Evolutionary conservation across 2,888 invertebrate species (phyloP).

Genomic region (Drosophila kambysellisi): DNA sequence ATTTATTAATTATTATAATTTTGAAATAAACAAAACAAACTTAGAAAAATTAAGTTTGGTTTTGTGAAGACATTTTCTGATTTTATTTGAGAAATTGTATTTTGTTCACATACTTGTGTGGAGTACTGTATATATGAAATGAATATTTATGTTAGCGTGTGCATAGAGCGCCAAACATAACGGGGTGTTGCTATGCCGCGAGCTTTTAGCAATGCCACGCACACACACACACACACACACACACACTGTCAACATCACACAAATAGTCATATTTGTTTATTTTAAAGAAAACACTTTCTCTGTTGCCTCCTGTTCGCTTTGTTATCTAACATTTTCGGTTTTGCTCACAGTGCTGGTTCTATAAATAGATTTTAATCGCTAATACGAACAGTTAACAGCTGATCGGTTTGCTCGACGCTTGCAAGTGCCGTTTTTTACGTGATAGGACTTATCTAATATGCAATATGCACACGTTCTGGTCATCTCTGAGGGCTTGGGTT

Average conservation of each 20-base stretch:
- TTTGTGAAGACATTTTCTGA: background rate
- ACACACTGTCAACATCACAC: background rate
- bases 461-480: slow-evolving; percentile 56
- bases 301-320: slow-evolving; percentile 8
- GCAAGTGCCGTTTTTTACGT: too few species aligned
- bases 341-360: slow-evolving; percentile 17
- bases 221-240: background rate
- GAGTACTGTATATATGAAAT: slow-evolving; percentile 3
- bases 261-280: slow-evolving; percentile 5
- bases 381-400: slow-evolving; percentile 7
- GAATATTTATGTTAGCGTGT: slow-evolving; percentile 2
- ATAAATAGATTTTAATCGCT: slow-evolving; percentile 31
- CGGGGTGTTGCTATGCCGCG: slow-evolving; percentile 1
- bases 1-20: background rate
- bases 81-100: background rate
- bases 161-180: slow-evolving; percentile 41
- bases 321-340: slow-evolving; percentile 47
- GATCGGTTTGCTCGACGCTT: slow-evolving; percentile 8
- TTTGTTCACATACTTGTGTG: background rate
- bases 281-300: slow-evolving; percentile 12
- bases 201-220: slow-evolving; percentile 5
- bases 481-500: slow-evolving; percentile 58
- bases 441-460: background rate
- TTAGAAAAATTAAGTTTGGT: too few species aligned
- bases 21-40: background rate